Evolutionary conservation across 30 jellyfish, hydroid and myxozoan genomes (phyloP).

Genomic region (Turritopsis rubra): DNA sequence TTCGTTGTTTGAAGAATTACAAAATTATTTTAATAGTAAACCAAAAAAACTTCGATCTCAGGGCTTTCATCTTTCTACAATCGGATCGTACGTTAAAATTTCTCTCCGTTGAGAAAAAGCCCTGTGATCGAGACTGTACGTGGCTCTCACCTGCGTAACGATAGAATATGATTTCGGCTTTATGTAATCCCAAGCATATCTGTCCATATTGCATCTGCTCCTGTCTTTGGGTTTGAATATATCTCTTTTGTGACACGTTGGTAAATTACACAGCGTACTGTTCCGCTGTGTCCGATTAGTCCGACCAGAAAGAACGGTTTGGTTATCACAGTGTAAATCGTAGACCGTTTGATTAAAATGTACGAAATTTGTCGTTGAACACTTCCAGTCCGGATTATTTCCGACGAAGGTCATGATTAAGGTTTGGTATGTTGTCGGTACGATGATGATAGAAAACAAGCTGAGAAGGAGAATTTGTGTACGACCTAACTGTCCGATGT

Average conservation of each 20-base stretch:
- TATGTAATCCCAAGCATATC: constrained; percentile 60
- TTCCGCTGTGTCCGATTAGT: constrained; percentile 18
- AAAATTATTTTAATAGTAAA: too few species aligned
- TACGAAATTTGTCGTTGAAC: constrained; percentile 31
- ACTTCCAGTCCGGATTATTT: constrained; percentile 61
- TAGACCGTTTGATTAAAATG: constrained; percentile 52
- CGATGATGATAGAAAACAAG: constrained; percentile 60
- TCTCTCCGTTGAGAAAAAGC: background rate
- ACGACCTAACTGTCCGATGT: constrained; percentile 67
- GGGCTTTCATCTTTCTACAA: too few species aligned
- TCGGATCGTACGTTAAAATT: too few species aligned
- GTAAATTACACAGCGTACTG: background rate
- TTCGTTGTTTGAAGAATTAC: too few species aligned
- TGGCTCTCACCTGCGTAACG: constrained; percentile 60
- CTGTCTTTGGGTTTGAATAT: background rate
- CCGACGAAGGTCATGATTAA: constrained; percentile 68
- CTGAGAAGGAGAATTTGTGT: constrained; percentile 39
- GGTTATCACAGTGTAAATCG: constrained; percentile 13
- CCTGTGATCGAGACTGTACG: background rate
- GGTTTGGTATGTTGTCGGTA: constrained; percentile 71
- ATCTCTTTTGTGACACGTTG: background rate
- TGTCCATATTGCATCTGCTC: constrained; percentile 34
- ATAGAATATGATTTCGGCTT: constrained; percentile 64
- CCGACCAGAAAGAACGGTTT: constrained; percentile 23
- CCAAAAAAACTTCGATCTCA: too few species aligned